These are phyloP conservation scores for Heptranchias perlo DNA, from an alignment of 2,113 vertebrate species.

Conservation along the genomic window DNA sequence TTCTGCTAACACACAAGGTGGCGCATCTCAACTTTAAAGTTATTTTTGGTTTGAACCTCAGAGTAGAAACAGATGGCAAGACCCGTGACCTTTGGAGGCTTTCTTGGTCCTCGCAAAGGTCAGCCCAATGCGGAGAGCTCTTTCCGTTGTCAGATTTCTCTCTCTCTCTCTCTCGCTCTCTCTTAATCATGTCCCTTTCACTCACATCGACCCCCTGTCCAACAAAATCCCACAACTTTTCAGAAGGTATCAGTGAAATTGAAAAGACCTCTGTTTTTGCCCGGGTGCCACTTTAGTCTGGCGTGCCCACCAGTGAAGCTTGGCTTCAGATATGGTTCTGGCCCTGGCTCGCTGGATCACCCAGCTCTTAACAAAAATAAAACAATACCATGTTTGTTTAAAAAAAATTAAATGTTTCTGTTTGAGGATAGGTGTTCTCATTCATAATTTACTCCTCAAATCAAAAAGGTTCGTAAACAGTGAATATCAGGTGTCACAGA, in stretches of 20 bases:
- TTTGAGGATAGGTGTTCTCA: too few species aligned
- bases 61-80: constrained; percentile 19
- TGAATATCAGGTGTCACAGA: too few species aligned
- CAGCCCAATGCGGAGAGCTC: background rate
- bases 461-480: too few species aligned
- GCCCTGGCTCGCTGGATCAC: background rate
- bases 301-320: background rate
- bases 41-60: background rate
- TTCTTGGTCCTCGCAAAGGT: background rate
- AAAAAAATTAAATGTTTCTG: background rate
- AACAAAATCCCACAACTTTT: background rate
- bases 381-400: background rate
- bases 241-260: background rate
- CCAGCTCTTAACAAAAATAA: background rate
- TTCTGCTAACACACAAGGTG: background rate
- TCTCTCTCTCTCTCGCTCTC: background rate
- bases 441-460: background rate
- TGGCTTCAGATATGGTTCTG: background rate
- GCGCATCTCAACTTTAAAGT: background rate
- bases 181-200: background rate
- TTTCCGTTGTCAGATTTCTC: background rate
- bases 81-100: background rate
- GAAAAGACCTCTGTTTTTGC: background rate
- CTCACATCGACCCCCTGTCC: background rate
- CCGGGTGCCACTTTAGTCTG: background rate